Conservation (phyloP, 1,140 invertebrate species). For the Batillaria attramentaria region DNA sequence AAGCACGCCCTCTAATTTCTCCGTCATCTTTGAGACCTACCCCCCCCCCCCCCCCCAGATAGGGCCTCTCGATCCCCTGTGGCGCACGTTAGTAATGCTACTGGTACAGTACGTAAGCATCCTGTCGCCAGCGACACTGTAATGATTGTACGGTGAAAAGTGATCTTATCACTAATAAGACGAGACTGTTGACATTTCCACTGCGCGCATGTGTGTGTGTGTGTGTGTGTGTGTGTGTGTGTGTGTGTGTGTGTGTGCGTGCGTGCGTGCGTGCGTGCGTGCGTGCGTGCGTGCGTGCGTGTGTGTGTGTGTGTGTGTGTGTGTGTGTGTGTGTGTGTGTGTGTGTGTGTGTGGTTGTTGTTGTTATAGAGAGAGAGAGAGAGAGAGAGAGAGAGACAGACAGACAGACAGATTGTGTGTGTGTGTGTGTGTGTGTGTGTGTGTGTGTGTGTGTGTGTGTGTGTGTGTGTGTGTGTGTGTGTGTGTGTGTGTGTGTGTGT, state of each 20-base stretch:
- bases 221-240: neutral
- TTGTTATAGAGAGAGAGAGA: neutral
- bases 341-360: neutral
- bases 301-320: neutral
- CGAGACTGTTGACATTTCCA: neutral
- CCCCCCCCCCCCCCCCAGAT: neutral
- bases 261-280: neutral
- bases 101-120: neutral
- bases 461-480: no score
- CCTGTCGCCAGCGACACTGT: no score
- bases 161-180: neutral
- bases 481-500: no score
- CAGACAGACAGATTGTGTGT: neutral
- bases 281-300: neutral
- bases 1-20: neutral
- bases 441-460: neutral
- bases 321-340: no score
- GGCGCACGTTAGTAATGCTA: neutral
- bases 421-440: conserved; percentile 1
- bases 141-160: neutral
- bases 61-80: neutral
- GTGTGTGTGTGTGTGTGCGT: no score
- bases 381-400: conserved; percentile 2
- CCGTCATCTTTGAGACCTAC: neutral
- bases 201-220: neutral